Base-by-base conservation (phyloP, 2,113 vertebrate genomes). In the Scomber japonicus region DNA sequence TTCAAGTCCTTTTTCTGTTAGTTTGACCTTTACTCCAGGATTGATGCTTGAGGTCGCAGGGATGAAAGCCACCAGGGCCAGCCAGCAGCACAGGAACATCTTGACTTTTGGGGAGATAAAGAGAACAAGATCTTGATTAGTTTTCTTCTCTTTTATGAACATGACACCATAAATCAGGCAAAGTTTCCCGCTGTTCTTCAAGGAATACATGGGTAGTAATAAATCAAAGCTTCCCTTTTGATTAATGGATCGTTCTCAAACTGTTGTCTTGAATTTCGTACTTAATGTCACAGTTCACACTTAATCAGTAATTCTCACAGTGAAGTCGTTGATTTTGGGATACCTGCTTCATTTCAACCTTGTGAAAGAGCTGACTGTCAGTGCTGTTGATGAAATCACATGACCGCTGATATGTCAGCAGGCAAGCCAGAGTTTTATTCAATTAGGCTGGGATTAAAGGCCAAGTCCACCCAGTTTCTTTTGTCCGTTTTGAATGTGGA, bases 1-100 rank as follows among this genome's bases (percentile, higher is more conserved):
- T 46, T 95, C 94, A 40, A 95, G 78, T 31, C 92, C 94, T 56
- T 94, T 94, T 54, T 89, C 35, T 21, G 94, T 95, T 9, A 95
- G 71, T 72, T 73, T 90, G 78, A 94, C 89, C 72, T 91, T 87
- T 7, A 95, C 92, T 2, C 95, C 95, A 16, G 95, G 88, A 15
- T 93, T 87, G 17, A 3, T 61, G 63, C 86, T 59, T 3, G 65
- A 75, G n/a, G 88, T 67, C 40, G 75, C 0, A 0, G 88, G 79
- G 21, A 81, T 35, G 2, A 94, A 56, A 56, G 71, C 82, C 78
- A 91, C 31, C 56, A 95, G 74, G 46, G 16, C 10, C 71, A 94
- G 16, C 75, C 84, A 80, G 30, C 19, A 75, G 72, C 81, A 86
- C 75, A 82, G 78, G 15, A 78, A 53, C 93, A 94, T 93, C 73